Evolutionary conservation across 2,113 vertebrate genomes (phyloP), one percentile per base, ranked within the genome.

Genomic region (Redunca redunca): DNA sequence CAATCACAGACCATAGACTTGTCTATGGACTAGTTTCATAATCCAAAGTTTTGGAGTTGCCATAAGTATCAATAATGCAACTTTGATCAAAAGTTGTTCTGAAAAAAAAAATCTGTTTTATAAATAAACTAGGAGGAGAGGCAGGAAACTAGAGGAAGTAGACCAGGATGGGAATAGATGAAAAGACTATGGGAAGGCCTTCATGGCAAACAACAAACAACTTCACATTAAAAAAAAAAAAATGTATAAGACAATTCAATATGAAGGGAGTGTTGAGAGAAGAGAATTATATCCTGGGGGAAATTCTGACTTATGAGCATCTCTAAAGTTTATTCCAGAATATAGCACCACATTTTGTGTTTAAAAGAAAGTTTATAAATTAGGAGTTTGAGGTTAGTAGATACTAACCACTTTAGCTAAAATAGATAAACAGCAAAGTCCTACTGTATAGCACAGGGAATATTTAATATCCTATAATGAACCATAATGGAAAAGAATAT

Each of bases 331-430:
- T 74, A 62, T 55, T 86, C 15, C 36, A 90, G 16, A 90, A 88
- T 46, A 36, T 6, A 62, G 48, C 17, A 28, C 46, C 11, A 6
- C 15, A 84, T 85, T 89, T 80, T 80, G 19, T 84, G n/a, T 81
- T 48, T 33, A 90, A 95, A 97, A 97, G 33, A 60, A 94, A 36
- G 30, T 15, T 64, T 87, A 83, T 83, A 83, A 83, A 83, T 83
- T 83, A 55, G 81, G 50, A 83, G 21, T 55, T 83, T 83, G 81
- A 23, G 52, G 13, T 55, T 55, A 55, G 81, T 7, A 55, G 81
- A 53, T 53, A 36, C 50, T 36, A 83, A 55, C 81, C n/a, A 36
- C n/a, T 55, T 25, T 15, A 15, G 52, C n/a, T 82, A 53, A 55
- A 83, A 55, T 5, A 36, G 50, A 55, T 26, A 55, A 83, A 25